Percentiles rank a stretch among this genome's conserved stretches.
phyloP scores from a whole-genome alignment of 2,888 invertebrate species.

The Lasioglossum figueresi region DNA sequence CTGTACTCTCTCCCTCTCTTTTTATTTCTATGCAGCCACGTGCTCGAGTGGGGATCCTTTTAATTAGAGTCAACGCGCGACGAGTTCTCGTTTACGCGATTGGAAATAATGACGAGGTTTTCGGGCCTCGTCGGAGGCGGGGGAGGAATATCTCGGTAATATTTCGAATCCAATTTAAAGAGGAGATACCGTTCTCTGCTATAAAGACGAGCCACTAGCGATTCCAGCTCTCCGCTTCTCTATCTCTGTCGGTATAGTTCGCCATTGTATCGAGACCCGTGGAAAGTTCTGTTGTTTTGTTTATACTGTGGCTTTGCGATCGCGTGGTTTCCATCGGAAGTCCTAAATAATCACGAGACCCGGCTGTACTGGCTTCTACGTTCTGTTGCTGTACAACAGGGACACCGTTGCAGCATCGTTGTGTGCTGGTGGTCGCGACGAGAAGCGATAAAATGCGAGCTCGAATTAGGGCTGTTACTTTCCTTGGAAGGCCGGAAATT shows the following conservation, averaged over 20 bases:
- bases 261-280: not conserved
- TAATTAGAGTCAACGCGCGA: not conserved
- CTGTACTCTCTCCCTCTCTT: not conserved
- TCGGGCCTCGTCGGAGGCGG: not conserved
- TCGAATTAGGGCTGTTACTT: no score
- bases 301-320: constrained; percentile 10
- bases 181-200: constrained; percentile 51
- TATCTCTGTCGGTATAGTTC: constrained; percentile 52
- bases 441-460: not conserved
- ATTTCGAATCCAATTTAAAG: constrained; percentile 65
- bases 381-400: not conserved
- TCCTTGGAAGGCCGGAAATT: no score
- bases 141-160: constrained; percentile 34
- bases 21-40: not conserved
- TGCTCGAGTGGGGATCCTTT: not conserved
- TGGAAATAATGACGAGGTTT: constrained; percentile 45
- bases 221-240: constrained; percentile 55
- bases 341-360: not conserved
- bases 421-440: not conserved
- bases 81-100: constrained; percentile 26
- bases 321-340: not conserved
- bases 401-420: not conserved
- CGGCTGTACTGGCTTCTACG: not conserved
- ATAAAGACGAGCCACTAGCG: constrained; percentile 65
- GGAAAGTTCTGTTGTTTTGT: constrained; percentile 27